Evolutionary conservation across 1,140 invertebrate genomes (phyloP).

Genomic region (Heterodera schachtii): DNA sequence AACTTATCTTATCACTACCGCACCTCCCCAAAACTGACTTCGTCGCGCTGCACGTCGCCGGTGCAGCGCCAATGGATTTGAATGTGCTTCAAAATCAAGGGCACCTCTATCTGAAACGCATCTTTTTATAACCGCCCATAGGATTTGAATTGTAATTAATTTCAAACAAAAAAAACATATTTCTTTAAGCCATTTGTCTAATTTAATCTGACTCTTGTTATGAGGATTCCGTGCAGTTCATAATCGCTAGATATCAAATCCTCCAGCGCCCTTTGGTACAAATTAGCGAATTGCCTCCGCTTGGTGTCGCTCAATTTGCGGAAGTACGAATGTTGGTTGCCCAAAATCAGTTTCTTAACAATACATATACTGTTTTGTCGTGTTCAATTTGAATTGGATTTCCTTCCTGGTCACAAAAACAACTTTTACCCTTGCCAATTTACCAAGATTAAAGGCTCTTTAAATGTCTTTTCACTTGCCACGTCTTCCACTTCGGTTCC

Average conservation of each 20-base stretch:
- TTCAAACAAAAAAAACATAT: constrained; percentile 4
- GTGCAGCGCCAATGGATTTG: constrained; percentile 39
- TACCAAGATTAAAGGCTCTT: too few relatives aligned
- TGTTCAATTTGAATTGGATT: too few relatives aligned
- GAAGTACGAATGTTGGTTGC: constrained; percentile 7
- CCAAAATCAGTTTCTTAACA: constrained; percentile 38
- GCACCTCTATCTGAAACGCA: constrained; percentile 49
- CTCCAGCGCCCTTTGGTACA: constrained; percentile 41
- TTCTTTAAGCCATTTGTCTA: not conserved
- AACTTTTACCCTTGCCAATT: not conserved
- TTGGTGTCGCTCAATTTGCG: constrained; percentile 52
- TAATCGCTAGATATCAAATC: constrained; percentile 33
- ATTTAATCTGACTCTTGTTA: constrained; percentile 18
- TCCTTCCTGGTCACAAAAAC: not conserved
- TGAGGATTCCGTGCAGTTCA: constrained; percentile 31
- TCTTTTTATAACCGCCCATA: not conserved
- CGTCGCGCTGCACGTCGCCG: constrained; percentile 42
- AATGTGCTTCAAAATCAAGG: constrained; percentile 40
- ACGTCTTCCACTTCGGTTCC: not conserved
- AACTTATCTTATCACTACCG: not conserved
- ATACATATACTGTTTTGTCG: not conserved
- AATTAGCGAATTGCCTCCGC: constrained; percentile 32
- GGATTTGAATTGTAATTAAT: too few relatives aligned
- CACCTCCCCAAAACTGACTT: not conserved
- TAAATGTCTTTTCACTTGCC: not conserved